Percentiles rank a stretch among this genome's conserved stretches.
Evolutionary conservation across 2,797 vertebrate species (phyloP).

Genomic region (Microchirus variegatus): DNA sequence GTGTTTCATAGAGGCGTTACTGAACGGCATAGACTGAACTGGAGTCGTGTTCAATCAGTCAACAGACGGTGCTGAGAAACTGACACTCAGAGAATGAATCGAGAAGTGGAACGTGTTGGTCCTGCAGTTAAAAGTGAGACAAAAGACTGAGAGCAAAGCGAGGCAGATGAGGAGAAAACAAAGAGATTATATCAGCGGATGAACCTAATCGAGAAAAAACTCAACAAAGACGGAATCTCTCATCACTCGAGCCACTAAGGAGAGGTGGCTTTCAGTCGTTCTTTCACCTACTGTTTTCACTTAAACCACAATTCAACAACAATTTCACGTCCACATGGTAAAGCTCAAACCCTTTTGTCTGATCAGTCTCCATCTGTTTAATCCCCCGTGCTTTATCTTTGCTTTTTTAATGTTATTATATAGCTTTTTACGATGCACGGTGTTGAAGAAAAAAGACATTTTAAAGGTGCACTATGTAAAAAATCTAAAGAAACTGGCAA

Average conservation of each 20-base stretch:
- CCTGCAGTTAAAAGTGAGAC: neutral
- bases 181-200: neutral
- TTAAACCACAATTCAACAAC: conserved; percentile 58
- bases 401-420: neutral
- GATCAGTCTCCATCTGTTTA: conserved; percentile 3
- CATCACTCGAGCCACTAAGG: conserved; percentile 44
- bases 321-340: conserved; percentile 27
- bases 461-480: no score
- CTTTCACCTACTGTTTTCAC: conserved; percentile 50
- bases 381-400: neutral
- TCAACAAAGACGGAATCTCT: conserved; percentile 42
- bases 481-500: no score
- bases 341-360: conserved; percentile 30
- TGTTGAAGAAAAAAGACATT: neutral
- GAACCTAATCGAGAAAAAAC: neutral
- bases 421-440: neutral
- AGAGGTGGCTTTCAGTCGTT: conserved; percentile 34
- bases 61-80: no score
- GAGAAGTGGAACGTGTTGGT: neutral
- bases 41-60: conserved; percentile 14
- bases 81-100: conserved; percentile 11
- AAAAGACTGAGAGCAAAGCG: conserved; percentile 3
- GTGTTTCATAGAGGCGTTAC: conserved; percentile 1
- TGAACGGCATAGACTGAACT: neutral
- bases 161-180: conserved; percentile 14